Evolutionary conservation across 2,797 vertebrate species (phyloP), one percentile per base, ranked within the genome.

Genomic region (Sebastes melanostomus): DNA sequence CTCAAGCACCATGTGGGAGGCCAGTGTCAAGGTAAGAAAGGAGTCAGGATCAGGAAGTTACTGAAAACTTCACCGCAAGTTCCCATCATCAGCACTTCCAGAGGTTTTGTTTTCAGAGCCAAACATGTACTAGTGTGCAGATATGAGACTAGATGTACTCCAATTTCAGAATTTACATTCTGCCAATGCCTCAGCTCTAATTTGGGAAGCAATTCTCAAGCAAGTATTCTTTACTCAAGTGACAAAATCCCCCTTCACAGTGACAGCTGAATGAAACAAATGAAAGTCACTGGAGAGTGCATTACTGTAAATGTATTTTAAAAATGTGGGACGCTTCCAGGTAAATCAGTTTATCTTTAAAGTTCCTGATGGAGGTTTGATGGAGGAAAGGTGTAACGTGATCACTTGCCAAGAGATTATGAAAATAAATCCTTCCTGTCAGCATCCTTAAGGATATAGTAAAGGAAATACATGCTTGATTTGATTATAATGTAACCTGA

Each of bases 401-500:
- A 90, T 86, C 81, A 76, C 68, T 82, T 62, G 36, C 80, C 25
- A 52, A 66, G 72, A 86, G 76, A 84, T 85, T 74, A 81, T 86
- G 78, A 77, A 86, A 87, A 85, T 80, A 86, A 83, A 85, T 81
- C 78, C 74, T 60, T 66, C 72, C 88, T 72, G 50, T 58, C 59
- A 77, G 60, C 56, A 54, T 78, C 81, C 78, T 88, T 80, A 83
- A 90, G 67, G 85, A 84, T 68, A 83, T 6, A 76, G 78, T 50
- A 42, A 81, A 81, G 81, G 68, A 87, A 85, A 83, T 74, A 77
- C 76, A 76, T 20, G 75, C 52, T 68, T 85, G 75, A 94, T 90
- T 77, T 71, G 82, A 92, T 91, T 82, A 82, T 58, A 78, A 72
- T 77, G 82, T 54, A 85, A 80, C 69, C 75, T 76, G 62, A 86